Evolutionary conservation across 2,797 vertebrate genomes (phyloP).

Genomic region (Enteromius treurensis): DNA sequence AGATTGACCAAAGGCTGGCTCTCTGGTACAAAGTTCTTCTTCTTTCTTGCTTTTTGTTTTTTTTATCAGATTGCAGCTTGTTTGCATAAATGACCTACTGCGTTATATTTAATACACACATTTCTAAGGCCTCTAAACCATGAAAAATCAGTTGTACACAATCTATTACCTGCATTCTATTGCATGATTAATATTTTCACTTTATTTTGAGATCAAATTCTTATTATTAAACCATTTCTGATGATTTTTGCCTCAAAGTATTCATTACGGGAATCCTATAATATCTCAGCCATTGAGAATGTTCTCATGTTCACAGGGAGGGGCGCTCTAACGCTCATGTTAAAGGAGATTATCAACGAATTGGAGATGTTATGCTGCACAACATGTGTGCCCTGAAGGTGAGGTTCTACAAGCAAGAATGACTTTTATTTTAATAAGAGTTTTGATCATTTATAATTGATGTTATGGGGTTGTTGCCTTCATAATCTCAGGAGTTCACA

Average conservation of each 20-base stretch:
- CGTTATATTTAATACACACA: background rate
- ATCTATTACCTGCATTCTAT: background rate
- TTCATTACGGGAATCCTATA: background rate
- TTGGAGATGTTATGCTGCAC: constrained; percentile 93
- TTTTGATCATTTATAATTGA: background rate
- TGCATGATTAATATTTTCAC: background rate
- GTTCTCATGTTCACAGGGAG: constrained; percentile 81
- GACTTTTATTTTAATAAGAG: background rate
- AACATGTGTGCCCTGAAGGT: constrained; percentile 92
- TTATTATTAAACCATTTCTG: background rate
- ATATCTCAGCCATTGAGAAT: background rate
- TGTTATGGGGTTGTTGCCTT: background rate
- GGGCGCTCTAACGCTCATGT: constrained; percentile 80
- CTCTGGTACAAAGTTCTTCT: constrained; percentile 82
- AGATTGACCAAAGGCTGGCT: constrained; percentile 90
- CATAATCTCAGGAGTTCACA: constrained; percentile 81
- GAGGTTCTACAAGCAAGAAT: constrained; percentile 24
- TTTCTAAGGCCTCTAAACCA: background rate
- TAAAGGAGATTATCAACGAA: constrained; percentile 85
- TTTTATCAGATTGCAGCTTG: background rate
- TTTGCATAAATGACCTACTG: background rate
- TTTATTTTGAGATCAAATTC: background rate
- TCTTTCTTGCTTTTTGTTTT: background rate
- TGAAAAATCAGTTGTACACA: background rate
- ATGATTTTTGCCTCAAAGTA: background rate